These are phyloP conservation scores for Pogonomyrmex californicus DNA, from an alignment of 1,140 invertebrate species.

Conservation along the genomic window DNA sequence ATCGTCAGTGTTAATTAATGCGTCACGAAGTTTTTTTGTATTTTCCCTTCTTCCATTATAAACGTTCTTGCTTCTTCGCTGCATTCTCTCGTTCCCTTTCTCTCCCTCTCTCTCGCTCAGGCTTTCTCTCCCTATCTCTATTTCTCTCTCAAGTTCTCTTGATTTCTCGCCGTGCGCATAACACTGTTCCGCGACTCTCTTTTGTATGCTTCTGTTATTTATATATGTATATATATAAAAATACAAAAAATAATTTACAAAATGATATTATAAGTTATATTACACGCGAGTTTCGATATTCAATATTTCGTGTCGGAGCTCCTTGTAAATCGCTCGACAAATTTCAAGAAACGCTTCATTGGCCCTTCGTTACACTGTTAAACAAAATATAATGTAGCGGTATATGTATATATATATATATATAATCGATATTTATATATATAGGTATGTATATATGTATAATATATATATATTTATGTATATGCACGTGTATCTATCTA, in stretches of 20 bases:
- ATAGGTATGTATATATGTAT: conserved; percentile 63
- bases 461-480: conserved; percentile 63
- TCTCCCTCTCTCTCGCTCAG: not conserved
- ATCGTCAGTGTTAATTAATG: conserved; percentile 72
- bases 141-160: not conserved
- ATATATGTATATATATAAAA: conserved; percentile 80
- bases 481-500: conserved; percentile 65
- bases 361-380: conserved; percentile 64
- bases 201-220: conserved; percentile 76
- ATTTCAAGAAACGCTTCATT: conserved; percentile 71
- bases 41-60: not conserved
- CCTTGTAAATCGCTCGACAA: conserved; percentile 59
- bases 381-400: conserved; percentile 81
- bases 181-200: conserved; percentile 74
- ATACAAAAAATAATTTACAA: conserved; percentile 84
- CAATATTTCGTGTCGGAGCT: conserved; percentile 50
- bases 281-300: conserved; percentile 76
- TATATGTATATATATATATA: conserved; percentile 67
- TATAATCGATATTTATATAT: conserved; percentile 65
- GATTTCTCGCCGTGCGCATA: conserved; percentile 64
- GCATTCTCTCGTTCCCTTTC: conserved; percentile 12
- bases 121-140: not conserved
- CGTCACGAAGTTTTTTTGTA: conserved; percentile 52
- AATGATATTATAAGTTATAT: conserved; percentile 81
- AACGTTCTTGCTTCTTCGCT: conserved; percentile 3